Evolutionary conservation across 1,140 invertebrate genomes (phyloP), one percentile per base, ranked within the genome.

Genomic region (Bicyclus anynana): DNA sequence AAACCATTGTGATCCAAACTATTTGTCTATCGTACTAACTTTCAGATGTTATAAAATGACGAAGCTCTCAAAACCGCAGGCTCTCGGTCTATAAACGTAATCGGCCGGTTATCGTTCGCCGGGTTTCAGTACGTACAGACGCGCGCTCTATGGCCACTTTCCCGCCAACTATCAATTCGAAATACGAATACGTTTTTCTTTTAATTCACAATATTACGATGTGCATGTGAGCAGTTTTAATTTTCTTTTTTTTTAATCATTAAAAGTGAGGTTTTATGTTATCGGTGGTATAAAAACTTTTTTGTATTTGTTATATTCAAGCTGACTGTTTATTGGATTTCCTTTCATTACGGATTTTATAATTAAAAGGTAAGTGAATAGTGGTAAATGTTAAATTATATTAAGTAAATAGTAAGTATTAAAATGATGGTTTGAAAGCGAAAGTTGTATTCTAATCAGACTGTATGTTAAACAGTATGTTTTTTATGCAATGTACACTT

Each of bases 81-180:
- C n/a, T n/a, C n/a, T n/a, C n/a, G n/a, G n/a, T n/a, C n/a, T n/a
- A n/a, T n/a, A n/a, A 18, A 40, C 35, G 56, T 67, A 70, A 74
- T 74, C 72, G 67, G 65, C 54, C 61, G 69, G 59, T 76, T 78
- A 77, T 74, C 68, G 69, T 63, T 61, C 62, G 56, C 38, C 44
- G 63, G 61, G 56, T 61, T 69, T 66, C 66, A 65, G 57, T 60
- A 53, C 62, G 48, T 53, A 53, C 53, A 62, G 55, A 58, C 56
- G 59, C 47, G 61, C 54, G 63, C 60, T 60, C 62, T 59, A 53
- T 47, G 48, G 54, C 55, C 44, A 51, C 33, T 52, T 65, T 49
- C 48, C 46, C 46, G 55, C 55, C 55, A 53, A 50, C 50, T 42
- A 40, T 47, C 42, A 44, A 33, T 61, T 59, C 44, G 53, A 59